These are phyloP conservation scores for Aptenodytes patagonicus DNA, from an alignment of 2,113 vertebrate genomes.

Conservation along the genomic window DNA sequence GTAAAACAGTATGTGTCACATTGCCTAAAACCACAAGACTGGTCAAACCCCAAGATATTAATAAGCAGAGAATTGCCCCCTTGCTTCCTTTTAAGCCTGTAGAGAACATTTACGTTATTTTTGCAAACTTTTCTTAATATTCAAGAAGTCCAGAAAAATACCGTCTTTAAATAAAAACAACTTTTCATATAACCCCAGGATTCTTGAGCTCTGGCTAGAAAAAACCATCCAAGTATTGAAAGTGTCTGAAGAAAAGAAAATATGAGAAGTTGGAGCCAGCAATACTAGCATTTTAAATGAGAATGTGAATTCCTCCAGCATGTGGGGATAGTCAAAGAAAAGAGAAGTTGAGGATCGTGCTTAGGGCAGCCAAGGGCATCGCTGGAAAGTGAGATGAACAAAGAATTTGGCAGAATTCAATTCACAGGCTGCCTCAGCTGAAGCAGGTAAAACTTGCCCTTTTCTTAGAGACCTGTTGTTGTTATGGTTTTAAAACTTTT, in stretches of 20 bases:
- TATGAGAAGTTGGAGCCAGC: background rate
- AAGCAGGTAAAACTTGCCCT: slow-evolving; percentile 8
- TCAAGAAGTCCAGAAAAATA: background rate
- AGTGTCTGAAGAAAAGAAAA: background rate
- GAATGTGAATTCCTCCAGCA: background rate
- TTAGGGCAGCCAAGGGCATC: background rate
- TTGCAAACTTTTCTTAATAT: background rate
- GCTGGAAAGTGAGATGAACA: background rate
- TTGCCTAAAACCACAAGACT: background rate
- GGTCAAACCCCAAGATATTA: background rate
- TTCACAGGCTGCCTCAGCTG: background rate
- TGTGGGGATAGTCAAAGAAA: background rate
- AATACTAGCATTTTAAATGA: background rate
- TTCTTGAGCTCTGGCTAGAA: background rate
- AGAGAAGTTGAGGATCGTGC: background rate
- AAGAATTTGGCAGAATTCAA: background rate
- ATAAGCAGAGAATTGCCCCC: background rate
- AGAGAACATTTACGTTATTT: background rate
- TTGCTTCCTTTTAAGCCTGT: background rate
- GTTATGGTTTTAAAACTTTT: background rate
- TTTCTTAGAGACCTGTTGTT: background rate
- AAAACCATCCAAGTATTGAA: background rate
- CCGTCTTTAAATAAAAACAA: background rate
- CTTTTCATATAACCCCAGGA: background rate
- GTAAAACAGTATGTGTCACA: background rate